These are phyloP conservation scores for Helogale parvula DNA, from an alignment of 2,113 vertebrate genomes.

Conservation along the genomic window DNA sequence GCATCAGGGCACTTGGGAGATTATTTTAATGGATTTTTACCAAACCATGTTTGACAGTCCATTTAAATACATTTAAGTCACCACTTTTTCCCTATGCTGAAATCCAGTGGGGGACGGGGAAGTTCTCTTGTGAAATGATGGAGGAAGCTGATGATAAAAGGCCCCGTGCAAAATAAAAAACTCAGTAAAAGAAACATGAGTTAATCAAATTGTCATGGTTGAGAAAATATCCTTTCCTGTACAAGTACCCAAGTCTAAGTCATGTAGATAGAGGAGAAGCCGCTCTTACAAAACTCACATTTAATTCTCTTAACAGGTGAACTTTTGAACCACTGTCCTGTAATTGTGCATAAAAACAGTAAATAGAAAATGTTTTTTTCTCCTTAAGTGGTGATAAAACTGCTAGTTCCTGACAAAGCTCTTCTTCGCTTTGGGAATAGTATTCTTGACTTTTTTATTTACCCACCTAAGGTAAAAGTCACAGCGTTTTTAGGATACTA, in stretches of 20 bases:
- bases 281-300: neutral
- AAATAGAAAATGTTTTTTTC: neutral
- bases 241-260: constrained; percentile 34
- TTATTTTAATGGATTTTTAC: constrained; percentile 46
- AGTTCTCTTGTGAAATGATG: constrained; percentile 29
- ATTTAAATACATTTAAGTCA: constrained; percentile 30
- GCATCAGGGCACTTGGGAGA: neutral
- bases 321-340: neutral
- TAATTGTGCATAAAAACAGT: neutral
- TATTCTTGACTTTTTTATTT: neutral
- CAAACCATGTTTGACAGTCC: constrained; percentile 49
- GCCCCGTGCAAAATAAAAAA: constrained; percentile 13
- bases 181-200: constrained; percentile 31
- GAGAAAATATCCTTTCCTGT: constrained; percentile 37
- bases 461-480: neutral
- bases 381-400: neutral
- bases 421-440: constrained; percentile 22
- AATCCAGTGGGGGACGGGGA: neutral
- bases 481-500: neutral
- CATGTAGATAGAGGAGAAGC: neutral
- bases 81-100: constrained; percentile 37
- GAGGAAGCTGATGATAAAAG: constrained; percentile 57
- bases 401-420: neutral
- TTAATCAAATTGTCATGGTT: constrained; percentile 61
- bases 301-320: constrained; percentile 22